A percentile compares a stretch with the other conserved stretches of the same genome.
Evolutionary conservation across 92 coral and sea anemone genomes (phyloP).

Genomic region (Epizoanthus stellaris): DNA sequence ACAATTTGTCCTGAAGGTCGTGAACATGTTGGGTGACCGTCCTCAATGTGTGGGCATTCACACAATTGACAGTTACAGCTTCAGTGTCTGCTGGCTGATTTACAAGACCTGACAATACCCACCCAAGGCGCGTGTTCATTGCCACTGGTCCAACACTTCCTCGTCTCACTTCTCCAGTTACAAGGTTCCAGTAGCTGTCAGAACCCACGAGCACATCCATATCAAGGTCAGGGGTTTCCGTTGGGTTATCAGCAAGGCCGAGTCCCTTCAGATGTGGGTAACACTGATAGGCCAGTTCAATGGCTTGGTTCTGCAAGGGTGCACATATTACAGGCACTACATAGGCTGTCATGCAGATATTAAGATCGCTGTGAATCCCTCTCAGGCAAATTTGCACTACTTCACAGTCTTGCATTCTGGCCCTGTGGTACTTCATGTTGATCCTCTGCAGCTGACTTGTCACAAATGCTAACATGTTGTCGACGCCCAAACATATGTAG

Average conservation of each 20-base stretch:
- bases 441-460: not conserved
- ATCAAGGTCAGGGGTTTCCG: conserved; percentile 10
- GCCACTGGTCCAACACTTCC: conserved; percentile 63
- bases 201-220: conserved; percentile 52
- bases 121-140: conserved; percentile 57
- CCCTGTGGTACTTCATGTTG: conserved; percentile 12
- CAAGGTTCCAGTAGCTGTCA: conserved; percentile 20
- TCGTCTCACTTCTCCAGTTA: conserved; percentile 37
- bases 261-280: conserved; percentile 37
- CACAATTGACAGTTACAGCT: conserved; percentile 10
- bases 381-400: conserved; percentile 36
- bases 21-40: conserved; percentile 19
- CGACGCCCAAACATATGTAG: conserved; percentile 60
- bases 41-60: conserved; percentile 13
- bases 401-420: conserved; percentile 4
- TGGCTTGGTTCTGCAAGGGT: conserved; percentile 37
- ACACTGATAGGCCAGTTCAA: conserved; percentile 14
- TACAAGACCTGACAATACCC: conserved; percentile 70
- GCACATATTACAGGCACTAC: conserved; percentile 49
- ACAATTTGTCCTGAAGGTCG: conserved; percentile 1
- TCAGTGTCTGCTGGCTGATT: not conserved
- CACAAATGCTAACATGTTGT: conserved; percentile 72
- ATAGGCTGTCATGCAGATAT: conserved; percentile 17
- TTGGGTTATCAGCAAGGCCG: conserved; percentile 16
- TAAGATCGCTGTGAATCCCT: not conserved